Evolutionary conservation across 2,797 vertebrate species (phyloP).

Genomic region (Alauda arvensis): DNA sequence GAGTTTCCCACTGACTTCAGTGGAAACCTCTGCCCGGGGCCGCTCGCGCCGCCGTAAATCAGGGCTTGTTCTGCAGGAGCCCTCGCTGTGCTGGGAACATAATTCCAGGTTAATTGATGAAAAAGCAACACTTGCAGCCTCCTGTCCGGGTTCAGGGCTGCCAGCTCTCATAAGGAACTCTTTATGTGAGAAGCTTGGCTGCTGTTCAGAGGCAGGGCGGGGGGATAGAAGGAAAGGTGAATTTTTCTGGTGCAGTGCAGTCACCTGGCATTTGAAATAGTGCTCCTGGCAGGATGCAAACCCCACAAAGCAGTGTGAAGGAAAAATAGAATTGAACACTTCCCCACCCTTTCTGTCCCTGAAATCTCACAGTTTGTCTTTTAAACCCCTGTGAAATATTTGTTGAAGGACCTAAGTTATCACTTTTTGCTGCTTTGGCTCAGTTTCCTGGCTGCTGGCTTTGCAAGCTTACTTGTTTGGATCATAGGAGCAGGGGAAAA

Average conservation of each 20-base stretch:
- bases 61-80: background rate
- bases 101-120: background rate
- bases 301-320: rapidly evolving
- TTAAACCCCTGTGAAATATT: background rate
- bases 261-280: background rate
- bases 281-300: background rate
- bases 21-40: background rate
- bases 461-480: background rate
- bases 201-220: background rate
- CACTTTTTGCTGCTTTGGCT: background rate
- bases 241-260: background rate
- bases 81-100: rapidly evolving
- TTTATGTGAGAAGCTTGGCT: conserved; percentile 26
- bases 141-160: background rate
- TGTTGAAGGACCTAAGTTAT: background rate
- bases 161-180: conserved; percentile 33
- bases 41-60: rapidly evolving
- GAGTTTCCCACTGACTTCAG: conserved; percentile 3
- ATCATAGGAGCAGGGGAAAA: background rate
- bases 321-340: background rate
- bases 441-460: background rate
- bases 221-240: background rate
- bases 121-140: background rate
- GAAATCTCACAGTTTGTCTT: background rate
- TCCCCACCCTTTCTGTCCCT: rapidly evolving